These are phyloP conservation scores for Cryptoprocta ferox DNA, from an alignment of 2,797 vertebrate genomes.

Conservation along the genomic window DNA sequence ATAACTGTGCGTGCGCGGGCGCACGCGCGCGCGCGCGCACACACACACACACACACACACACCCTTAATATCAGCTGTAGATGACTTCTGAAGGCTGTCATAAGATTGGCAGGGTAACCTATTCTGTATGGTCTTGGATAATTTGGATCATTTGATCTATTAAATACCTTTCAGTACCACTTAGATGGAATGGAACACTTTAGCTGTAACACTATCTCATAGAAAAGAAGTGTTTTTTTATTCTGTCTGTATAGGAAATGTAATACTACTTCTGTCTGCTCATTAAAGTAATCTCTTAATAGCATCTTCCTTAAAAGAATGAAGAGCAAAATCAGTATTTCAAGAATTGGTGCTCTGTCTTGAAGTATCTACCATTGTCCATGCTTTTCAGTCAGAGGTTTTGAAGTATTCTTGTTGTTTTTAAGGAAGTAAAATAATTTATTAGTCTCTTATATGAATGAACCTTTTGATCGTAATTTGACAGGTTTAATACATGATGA, in stretches of 20 bases:
- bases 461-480: constrained; percentile 38
- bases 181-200: constrained; percentile 37
- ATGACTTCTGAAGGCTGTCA: not conserved
- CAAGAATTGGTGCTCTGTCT: constrained; percentile 21
- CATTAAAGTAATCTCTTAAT: constrained; percentile 42
- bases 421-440: constrained; percentile 48
- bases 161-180: constrained; percentile 37
- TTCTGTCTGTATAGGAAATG: constrained; percentile 13
- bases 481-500: constrained; percentile 15
- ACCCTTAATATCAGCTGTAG: not conserved
- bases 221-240: constrained; percentile 1
- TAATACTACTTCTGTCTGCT: not conserved
- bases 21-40: not conserved
- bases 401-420: constrained; percentile 49
- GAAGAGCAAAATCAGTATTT: constrained; percentile 34
- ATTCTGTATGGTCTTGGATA: constrained; percentile 20
- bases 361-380: constrained; percentile 4
- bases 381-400: constrained; percentile 14
- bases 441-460: not conserved
- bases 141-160: not conserved
- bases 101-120: not conserved
- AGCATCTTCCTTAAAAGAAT: constrained; percentile 53
- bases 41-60: not conserved
- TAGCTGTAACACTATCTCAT: constrained; percentile 5
- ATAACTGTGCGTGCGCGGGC: not conserved